Evolutionary conservation across 2,888 invertebrate genomes (phyloP), one percentile per base, ranked within the genome.

Genomic region (Eristalis intricaria): DNA sequence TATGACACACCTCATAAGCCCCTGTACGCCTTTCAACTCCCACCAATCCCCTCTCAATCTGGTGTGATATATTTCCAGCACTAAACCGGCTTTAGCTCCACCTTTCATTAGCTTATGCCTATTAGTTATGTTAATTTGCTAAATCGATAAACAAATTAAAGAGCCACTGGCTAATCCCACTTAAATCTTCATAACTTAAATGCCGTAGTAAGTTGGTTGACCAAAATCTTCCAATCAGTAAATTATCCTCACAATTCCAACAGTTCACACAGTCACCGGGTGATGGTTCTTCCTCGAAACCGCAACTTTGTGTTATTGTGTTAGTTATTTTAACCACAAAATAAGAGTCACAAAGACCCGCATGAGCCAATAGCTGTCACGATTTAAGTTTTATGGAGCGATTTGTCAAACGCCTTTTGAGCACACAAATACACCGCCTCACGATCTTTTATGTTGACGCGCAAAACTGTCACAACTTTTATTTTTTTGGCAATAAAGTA

Each of bases 391-490:
- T 71, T 85, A 81, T 81, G 73, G 81, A 23, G 85, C 81, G 81
- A 85, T 85, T 85, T 85, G 71, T 85, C 73, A 77, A 81, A 81
- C 81, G 76, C 77, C 77, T 73, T 80, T 73, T 77, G 58, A 23
- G 65, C 43, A 63, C 61, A 65, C 50, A 81, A 85, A 81, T 64
- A 73, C 11, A 35, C 81, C 81, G 85, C 77, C 70, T 43, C 50
- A 38, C 69, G 35, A 76, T 63, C 85, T 73, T 85, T 85, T 73
- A 73, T 71, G 63, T 35, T 60, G 63, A 60, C 73, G 63, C 60
- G 58, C 73, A 43, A 58, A 81, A 76, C 71, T 85, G 85, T 77
- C 85, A 74, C 68, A 85, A 81, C 81, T 68, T 32, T 50, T 69
- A 43, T 58, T 38, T 77, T 84, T 50, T 66, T 81, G 84, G 81